These are phyloP conservation scores for Schizotus pectinicornis DNA, from an alignment of 2,888 invertebrate species.

Conservation along the genomic window DNA sequence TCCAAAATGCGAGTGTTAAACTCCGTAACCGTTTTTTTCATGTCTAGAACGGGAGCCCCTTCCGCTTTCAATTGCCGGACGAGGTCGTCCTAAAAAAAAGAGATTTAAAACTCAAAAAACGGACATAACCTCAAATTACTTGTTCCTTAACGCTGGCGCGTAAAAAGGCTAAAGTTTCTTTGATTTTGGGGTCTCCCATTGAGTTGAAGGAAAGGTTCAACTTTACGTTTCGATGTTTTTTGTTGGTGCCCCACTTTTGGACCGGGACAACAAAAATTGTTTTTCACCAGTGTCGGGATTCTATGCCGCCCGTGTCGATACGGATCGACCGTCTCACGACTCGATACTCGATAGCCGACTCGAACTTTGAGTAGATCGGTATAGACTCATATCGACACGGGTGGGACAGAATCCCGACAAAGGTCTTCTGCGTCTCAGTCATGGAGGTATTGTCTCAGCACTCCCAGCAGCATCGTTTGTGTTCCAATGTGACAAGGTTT, in stretches of 20 bases:
- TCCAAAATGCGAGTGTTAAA: conserved; percentile 86
- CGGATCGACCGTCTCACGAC: too few relatives aligned
- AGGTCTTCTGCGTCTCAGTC: too few relatives aligned
- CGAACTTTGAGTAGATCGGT: too few relatives aligned
- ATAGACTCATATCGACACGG: too few relatives aligned
- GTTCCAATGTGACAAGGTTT: too few relatives aligned
- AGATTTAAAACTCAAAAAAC: conserved; percentile 16
- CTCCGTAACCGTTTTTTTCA: conserved; percentile 94
- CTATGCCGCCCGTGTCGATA: too few relatives aligned
- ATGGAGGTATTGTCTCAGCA: too few relatives aligned
- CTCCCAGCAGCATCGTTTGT: too few relatives aligned
- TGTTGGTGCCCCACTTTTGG: conserved; percentile 74
- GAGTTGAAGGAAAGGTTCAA: conserved; percentile 63
- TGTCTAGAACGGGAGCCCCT: conserved; percentile 88
- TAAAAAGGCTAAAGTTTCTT: conserved; percentile 83
- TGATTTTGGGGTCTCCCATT: conserved; percentile 81
- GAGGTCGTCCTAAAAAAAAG: conserved; percentile 77
- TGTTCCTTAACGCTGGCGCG: conserved; percentile 90
- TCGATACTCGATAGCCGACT: too few relatives aligned
- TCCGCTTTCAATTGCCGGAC: conserved; percentile 86
- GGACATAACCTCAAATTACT: conserved; percentile 56
- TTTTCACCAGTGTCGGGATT: too few relatives aligned
- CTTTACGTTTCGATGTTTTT: conserved; percentile 73
- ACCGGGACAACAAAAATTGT: too few relatives aligned
- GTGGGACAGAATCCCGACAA: too few relatives aligned